phyloP scores from a whole-genome alignment of 2,797 vertebrate species.

The Eospalax fontanierii region DNA sequence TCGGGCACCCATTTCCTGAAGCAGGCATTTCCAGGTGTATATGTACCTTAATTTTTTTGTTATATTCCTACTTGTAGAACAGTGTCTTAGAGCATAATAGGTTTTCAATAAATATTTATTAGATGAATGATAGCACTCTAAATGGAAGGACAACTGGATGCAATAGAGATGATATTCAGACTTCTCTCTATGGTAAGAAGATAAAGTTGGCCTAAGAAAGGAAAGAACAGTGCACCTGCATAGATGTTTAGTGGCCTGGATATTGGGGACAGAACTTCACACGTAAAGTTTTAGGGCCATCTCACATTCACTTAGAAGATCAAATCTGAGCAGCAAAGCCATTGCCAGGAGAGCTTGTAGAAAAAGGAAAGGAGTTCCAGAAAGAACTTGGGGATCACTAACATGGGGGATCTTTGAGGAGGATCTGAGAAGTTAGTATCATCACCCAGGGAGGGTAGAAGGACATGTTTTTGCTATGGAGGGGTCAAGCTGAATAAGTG shows the following conservation, averaged over 20 bases:
- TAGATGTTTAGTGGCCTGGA: no score
- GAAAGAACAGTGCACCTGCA: no score
- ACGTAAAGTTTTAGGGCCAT: no score
- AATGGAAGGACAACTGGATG: no score
- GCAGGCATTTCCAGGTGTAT: rapidly evolving
- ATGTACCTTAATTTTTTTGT: background rate
- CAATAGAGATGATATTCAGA: no score
- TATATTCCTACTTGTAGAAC: background rate
- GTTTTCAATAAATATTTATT: background rate
- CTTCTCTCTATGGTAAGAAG: no score
- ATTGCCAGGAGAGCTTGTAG: background rate
- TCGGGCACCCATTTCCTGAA: background rate
- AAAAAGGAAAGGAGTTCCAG: background rate
- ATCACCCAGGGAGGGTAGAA: background rate
- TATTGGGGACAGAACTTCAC: no score
- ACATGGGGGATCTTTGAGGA: background rate
- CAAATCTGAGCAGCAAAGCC: background rate
- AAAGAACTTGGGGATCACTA: background rate
- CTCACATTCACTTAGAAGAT: background rate
- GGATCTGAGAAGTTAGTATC: background rate
- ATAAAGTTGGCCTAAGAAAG: no score
- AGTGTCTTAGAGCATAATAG: background rate
- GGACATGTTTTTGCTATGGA: background rate
- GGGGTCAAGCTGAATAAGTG: background rate
- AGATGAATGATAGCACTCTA: background rate